These are phyloP conservation scores for Bos javanicus DNA, from an alignment of 2,113 vertebrate genomes.

Conservation along the genomic window DNA sequence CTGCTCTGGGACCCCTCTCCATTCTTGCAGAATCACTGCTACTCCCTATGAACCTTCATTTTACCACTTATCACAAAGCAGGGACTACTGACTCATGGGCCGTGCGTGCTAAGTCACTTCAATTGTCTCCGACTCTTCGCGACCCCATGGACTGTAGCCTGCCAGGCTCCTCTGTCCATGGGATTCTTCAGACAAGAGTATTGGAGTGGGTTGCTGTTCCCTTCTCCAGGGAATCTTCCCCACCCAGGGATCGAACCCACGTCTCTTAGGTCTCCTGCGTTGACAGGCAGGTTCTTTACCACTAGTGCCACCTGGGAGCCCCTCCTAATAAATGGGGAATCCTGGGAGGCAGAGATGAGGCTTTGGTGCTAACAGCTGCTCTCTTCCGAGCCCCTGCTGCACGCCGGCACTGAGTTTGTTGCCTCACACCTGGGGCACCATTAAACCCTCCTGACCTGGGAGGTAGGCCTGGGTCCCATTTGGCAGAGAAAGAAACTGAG, in stretches of 20 bases:
- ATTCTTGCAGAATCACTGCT: background rate
- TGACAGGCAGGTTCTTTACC: background rate
- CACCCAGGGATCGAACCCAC: background rate
- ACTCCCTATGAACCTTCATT: background rate
- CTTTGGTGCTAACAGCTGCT: conserved; percentile 27
- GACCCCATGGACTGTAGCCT: background rate
- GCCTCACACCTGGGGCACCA: conserved; percentile 5
- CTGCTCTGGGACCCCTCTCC: background rate
- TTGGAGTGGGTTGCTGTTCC: background rate
- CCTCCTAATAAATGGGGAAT: background rate
- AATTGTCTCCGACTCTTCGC: background rate
- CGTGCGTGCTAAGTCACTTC: background rate
- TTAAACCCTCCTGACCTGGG: background rate
- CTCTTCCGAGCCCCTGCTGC: background rate
- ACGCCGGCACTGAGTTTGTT: background rate
- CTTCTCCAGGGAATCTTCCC: background rate
- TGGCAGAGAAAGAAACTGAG: background rate
- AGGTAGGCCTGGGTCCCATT: background rate
- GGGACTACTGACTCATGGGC: background rate
- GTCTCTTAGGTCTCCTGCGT: background rate
- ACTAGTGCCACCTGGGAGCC: background rate
- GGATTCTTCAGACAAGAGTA: background rate
- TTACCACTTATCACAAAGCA: background rate
- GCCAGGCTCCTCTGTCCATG: background rate
- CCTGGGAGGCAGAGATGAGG: background rate